Evolutionary conservation across 2,113 vertebrate genomes (phyloP).

Genomic region (Semicossyphus pulcher): DNA sequence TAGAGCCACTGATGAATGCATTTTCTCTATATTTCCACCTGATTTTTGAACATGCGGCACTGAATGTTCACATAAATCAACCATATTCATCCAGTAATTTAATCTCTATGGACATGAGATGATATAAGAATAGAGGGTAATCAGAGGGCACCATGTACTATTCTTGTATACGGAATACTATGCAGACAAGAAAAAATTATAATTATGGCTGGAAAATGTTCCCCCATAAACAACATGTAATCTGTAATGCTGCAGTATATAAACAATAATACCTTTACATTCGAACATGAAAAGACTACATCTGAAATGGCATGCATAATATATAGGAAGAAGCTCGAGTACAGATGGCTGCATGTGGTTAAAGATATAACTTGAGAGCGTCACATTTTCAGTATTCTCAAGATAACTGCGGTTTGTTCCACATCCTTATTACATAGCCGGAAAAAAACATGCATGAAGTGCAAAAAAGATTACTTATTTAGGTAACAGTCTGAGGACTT

Average conservation of each 20-base stretch:
- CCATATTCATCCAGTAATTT: constrained; percentile 65
- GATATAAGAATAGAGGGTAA: constrained; percentile 61
- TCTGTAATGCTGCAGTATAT: neutral
- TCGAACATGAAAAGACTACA: neutral
- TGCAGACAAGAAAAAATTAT: neutral
- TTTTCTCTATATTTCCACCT: constrained; percentile 52
- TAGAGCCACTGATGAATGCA: constrained; percentile 51
- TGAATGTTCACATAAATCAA: constrained; percentile 67
- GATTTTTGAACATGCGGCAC: constrained; percentile 51
- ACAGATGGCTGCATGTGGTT: neutral
- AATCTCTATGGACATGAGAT: constrained; percentile 60
- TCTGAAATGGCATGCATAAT: constrained; percentile 6
- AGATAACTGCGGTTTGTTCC: too few species aligned
- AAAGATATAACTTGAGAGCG: neutral
- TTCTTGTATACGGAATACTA: constrained; percentile 15
- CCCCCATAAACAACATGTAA: neutral
- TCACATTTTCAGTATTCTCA: neutral
- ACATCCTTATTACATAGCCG: too few species aligned
- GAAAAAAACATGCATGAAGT: too few species aligned
- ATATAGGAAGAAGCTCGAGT: neutral
- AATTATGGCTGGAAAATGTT: neutral
- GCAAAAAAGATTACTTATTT: too few species aligned
- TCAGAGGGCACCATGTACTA: constrained; percentile 46
- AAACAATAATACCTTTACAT: constrained; percentile 5
- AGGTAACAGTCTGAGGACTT: too few species aligned